Percentiles rank a stretch among this genome's conserved stretches.
These are phyloP conservation scores for Leptobrachium leishanense DNA, from an alignment of 2,113 vertebrate species.

Conservation along the genomic window DNA sequence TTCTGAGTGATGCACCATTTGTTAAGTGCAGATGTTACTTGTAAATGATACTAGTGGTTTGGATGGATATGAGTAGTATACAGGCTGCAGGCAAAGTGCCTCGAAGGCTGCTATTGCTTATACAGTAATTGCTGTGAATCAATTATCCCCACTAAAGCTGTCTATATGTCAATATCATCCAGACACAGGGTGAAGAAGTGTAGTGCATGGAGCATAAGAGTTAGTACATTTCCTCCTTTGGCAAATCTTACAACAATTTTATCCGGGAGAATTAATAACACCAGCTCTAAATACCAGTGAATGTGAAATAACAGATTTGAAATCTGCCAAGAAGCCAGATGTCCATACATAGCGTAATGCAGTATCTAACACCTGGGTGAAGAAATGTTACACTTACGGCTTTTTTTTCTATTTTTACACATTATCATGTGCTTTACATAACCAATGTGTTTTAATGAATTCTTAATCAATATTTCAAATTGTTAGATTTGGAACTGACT, in stretches of 20 bases:
- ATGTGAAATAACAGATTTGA: background rate
- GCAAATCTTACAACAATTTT: background rate
- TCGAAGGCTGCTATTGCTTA: slow-evolving; percentile 4
- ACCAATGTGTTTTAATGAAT: no score
- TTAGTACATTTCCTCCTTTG: background rate
- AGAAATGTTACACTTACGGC: no score
- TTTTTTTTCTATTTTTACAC: no score
- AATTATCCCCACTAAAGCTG: slow-evolving; percentile 7
- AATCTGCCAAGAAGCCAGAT: no score
- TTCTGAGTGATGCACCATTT: background rate
- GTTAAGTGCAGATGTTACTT: background rate
- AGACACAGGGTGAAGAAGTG: background rate
- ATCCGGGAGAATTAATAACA: background rate
- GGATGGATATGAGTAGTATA: background rate
- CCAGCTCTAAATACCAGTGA: background rate
- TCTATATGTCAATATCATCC: slow-evolving; percentile 1
- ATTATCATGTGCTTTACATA: no score
- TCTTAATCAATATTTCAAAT: no score
- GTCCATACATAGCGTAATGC: no score
- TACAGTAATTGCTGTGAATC: slow-evolving; percentile 6
- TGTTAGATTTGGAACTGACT: no score
- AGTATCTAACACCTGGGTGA: no score
- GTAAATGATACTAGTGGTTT: background rate
- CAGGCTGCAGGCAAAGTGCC: background rate
- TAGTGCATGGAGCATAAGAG: background rate